These are phyloP conservation scores for Drosophila sturtevanti DNA, from an alignment of 1,140 invertebrate genomes.

Conservation along the genomic window DNA sequence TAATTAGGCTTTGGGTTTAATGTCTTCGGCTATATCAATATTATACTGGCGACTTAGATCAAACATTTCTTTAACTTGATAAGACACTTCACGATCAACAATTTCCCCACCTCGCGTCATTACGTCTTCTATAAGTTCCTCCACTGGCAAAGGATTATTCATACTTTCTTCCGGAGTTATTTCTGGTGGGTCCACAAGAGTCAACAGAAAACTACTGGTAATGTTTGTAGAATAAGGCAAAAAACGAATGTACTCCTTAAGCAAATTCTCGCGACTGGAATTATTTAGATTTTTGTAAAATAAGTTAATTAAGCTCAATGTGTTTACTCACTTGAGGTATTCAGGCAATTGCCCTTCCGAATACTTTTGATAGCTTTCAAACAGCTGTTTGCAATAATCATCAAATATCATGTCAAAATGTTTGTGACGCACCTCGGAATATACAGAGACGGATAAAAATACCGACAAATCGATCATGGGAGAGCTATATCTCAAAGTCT, in stretches of 20 bases:
- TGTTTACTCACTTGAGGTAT: slow-evolving; percentile 52
- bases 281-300: neutral
- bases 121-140: slow-evolving; percentile 34
- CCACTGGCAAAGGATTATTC: neutral
- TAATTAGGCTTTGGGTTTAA: slow-evolving; percentile 13
- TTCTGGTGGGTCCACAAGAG: slow-evolving; percentile 44
- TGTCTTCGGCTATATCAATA: slow-evolving; percentile 61
- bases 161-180: slow-evolving; percentile 43
- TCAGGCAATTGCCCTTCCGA: slow-evolving; percentile 41
- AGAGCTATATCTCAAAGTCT: slow-evolving; percentile 69
- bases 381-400: slow-evolving; percentile 55
- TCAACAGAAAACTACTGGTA: slow-evolving; percentile 46
- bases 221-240: slow-evolving; percentile 60
- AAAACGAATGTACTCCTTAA: slow-evolving; percentile 67
- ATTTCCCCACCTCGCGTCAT: slow-evolving; percentile 55
- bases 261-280: slow-evolving; percentile 44
- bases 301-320: neutral
- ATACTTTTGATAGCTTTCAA: slow-evolving; percentile 37
- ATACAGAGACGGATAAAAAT: slow-evolving; percentile 63
- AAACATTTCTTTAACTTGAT: slow-evolving; percentile 68
- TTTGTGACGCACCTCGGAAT: slow-evolving; percentile 52
- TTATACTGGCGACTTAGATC: slow-evolving; percentile 47
- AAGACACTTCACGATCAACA: slow-evolving; percentile 60
- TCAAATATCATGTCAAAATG: slow-evolving; percentile 71
- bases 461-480: slow-evolving; percentile 75